These are phyloP conservation scores for Trypoxylus dichotomus DNA, from an alignment of 1,140 invertebrate genomes.

Conservation along the genomic window DNA sequence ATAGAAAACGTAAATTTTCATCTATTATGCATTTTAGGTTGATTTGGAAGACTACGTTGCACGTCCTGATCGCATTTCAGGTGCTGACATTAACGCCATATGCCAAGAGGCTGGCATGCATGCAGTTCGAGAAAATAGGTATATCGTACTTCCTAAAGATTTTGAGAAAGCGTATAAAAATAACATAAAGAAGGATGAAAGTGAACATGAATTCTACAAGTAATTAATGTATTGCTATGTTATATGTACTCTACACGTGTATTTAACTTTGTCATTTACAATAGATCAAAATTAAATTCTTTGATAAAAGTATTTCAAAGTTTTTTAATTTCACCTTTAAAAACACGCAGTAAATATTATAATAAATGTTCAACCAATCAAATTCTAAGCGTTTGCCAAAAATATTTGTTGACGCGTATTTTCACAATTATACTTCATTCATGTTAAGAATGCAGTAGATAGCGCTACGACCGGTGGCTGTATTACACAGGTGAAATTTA, in stretches of 20 bases:
- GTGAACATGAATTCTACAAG: constrained; percentile 99
- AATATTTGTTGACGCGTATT: too few species aligned
- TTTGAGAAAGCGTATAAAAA: constrained; percentile 99
- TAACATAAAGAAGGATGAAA: constrained; percentile 99
- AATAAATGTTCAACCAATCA: too few species aligned
- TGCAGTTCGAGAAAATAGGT: constrained; percentile 97
- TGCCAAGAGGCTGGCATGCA: constrained; percentile 97
- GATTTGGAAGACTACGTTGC: constrained; percentile 99
- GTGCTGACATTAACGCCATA: constrained; percentile 99
- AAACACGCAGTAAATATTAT: too few species aligned
- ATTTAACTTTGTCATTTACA: not conserved
- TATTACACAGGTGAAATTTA: too few species aligned
- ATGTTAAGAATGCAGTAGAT: too few species aligned
- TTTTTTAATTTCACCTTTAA: too few species aligned
- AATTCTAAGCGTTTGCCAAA: too few species aligned
- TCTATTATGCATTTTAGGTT: constrained; percentile 58
- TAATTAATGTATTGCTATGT: constrained; percentile 60
- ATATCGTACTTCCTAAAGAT: constrained; percentile 97
- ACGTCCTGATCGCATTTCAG: constrained; percentile 96
- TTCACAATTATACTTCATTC: too few species aligned
- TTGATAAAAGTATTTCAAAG: not conserved
- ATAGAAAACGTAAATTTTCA: not conserved
- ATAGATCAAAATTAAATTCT: not conserved
- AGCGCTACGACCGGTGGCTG: too few species aligned
- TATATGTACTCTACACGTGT: not conserved